Conservation (phyloP, 2,888 invertebrate genomes). For the Oscheius sp. region DNA sequence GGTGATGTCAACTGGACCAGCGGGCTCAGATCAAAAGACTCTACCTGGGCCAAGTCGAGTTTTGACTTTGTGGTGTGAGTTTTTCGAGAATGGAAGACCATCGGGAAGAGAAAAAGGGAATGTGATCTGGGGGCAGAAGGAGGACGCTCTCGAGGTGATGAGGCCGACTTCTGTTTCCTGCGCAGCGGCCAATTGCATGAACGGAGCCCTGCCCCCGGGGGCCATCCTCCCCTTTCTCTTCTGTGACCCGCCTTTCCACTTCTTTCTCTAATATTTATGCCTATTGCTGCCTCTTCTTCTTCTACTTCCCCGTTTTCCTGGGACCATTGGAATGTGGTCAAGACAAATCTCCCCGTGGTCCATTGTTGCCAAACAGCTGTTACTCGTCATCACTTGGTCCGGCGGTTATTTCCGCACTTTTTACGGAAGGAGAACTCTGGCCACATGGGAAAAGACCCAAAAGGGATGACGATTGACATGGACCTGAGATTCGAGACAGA, state of each 20-base stretch:
- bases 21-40: no score
- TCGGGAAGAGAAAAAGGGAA: constrained; percentile 20
- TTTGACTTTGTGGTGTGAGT: constrained; percentile 48
- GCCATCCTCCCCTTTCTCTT: constrained; percentile 8
- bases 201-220: constrained; percentile 26
- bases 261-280: neutral
- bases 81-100: constrained; percentile 56
- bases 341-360: neutral
- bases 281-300: neutral
- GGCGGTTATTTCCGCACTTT: neutral
- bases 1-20: neutral
- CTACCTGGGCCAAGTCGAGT: constrained; percentile 54
- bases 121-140: constrained; percentile 20
- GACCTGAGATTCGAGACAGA: no score
- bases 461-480: no score
- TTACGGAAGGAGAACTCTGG: neutral
- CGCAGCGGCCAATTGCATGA: constrained; percentile 33
- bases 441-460: neutral
- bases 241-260: neutral
- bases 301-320: neutral
- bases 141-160: constrained; percentile 14
- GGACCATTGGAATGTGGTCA: no score
- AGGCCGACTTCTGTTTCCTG: constrained; percentile 36
- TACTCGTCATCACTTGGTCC: neutral
- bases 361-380: neutral